A percentile compares a stretch with the other conserved stretches of the same genome.
Evolutionary conservation across 1,140 invertebrate species (phyloP).

Genomic region (Neotoxoptera formosana): DNA sequence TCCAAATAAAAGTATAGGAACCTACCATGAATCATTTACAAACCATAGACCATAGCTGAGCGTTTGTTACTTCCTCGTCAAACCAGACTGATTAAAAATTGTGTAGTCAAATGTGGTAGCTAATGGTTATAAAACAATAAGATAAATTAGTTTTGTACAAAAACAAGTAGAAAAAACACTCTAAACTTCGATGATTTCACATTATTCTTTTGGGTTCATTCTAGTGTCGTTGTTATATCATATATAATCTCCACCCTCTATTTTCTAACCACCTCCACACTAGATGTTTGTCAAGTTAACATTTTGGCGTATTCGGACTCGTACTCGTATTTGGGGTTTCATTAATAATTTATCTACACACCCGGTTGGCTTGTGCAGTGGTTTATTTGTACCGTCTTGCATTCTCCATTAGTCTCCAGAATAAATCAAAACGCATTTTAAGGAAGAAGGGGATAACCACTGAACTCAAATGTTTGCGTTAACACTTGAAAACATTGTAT

Average conservation of each 20-base stretch:
- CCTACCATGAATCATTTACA: neutral
- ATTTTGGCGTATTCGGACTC: neutral
- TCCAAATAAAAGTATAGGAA: neutral
- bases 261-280: neutral
- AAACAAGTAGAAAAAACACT: neutral
- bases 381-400: constrained; percentile 15
- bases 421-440: constrained; percentile 47
- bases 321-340: constrained; percentile 28
- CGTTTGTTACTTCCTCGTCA: neutral
- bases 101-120: neutral
- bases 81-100: neutral
- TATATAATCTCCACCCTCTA: neutral
- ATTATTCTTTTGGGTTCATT: neutral
- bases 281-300: neutral
- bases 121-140: neutral
- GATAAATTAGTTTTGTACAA: neutral
- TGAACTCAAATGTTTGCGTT: constrained; percentile 40
- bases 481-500: constrained; percentile 43
- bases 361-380: neutral
- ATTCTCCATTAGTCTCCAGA: constrained; percentile 28
- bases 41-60: neutral
- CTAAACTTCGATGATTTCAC: neutral
- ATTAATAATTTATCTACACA: constrained; percentile 50
- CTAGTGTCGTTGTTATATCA: neutral
- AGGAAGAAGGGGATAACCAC: constrained; percentile 11